These are phyloP conservation scores for Tupaia tana DNA, from an alignment of 2,113 vertebrate species.

Conservation along the genomic window DNA sequence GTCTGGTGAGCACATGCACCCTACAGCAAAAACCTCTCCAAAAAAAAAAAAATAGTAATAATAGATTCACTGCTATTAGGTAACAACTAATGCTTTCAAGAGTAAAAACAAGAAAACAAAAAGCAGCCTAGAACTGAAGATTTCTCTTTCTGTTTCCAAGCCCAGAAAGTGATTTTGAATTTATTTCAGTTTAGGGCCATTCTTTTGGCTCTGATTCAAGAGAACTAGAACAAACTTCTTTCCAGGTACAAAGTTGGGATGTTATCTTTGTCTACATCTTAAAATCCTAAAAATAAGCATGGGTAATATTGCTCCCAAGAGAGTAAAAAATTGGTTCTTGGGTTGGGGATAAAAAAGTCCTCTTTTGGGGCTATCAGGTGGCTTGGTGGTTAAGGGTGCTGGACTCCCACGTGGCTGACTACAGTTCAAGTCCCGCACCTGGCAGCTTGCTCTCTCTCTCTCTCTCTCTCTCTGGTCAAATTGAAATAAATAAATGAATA, in stretches of 20 bases:
- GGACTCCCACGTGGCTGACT: too few species aligned
- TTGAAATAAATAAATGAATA: too few species aligned
- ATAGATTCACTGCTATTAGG: neutral
- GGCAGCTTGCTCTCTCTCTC: too few species aligned
- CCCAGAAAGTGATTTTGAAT: neutral
- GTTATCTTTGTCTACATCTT: neutral
- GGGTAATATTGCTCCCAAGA: neutral
- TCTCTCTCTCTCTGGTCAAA: too few species aligned
- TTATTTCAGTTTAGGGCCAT: neutral
- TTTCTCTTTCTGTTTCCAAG: neutral
- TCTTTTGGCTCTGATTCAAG: constrained; percentile 3
- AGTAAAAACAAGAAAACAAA: neutral
- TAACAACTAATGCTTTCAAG: neutral
- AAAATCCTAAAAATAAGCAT: neutral
- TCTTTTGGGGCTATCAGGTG: too few species aligned
- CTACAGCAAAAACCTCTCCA: too few species aligned
- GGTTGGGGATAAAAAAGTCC: too few species aligned
- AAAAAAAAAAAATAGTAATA: too few species aligned
- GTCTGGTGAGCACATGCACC: too few species aligned
- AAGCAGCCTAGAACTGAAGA: neutral
- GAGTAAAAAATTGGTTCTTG: neutral
- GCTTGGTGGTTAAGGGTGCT: too few species aligned
- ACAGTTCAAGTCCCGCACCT: too few species aligned
- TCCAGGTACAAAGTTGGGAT: neutral
- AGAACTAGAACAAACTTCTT: neutral